phyloP scores from a whole-genome alignment of 2,797 vertebrate species.

The Sus cebifrons region DNA sequence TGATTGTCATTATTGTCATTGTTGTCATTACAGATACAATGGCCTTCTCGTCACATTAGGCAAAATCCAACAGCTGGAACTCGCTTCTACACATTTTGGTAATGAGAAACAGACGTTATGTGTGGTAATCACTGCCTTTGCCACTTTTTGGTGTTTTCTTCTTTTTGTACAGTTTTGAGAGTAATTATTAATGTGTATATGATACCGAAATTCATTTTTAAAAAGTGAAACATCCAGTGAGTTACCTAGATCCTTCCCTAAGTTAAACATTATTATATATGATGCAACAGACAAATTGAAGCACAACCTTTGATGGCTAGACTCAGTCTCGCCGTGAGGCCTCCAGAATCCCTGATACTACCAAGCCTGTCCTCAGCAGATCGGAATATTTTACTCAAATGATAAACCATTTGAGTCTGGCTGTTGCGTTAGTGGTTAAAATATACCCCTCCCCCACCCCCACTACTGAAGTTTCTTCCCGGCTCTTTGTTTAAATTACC shows the following conservation, averaged over 20 bases:
- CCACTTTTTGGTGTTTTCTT: conserved; percentile 32
- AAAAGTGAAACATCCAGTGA: conserved; percentile 5
- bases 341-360: neutral
- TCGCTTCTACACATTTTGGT: conserved; percentile 54
- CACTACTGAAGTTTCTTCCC: conserved; percentile 40
- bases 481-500: conserved; percentile 41
- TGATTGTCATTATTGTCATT: conserved; percentile 44
- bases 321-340: neutral
- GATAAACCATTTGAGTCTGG: conserved; percentile 13
- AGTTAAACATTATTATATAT: neutral
- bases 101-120: conserved; percentile 21
- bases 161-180: conserved; percentile 32
- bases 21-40: neutral
- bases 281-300: conserved; percentile 8
- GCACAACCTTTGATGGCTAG: neutral
- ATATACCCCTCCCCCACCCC: neutral
- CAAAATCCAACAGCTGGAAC: conserved; percentile 57
- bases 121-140: conserved; percentile 30
- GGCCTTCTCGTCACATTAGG: conserved; percentile 25
- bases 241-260: conserved; percentile 34
- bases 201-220: conserved; percentile 38
- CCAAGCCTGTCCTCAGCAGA: neutral
- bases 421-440: conserved; percentile 43
- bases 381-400: conserved; percentile 26
- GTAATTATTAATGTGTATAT: conserved; percentile 46